Evolutionary conservation across 2,797 vertebrate genomes (phyloP).

Genomic region (Choloepus didactylus): DNA sequence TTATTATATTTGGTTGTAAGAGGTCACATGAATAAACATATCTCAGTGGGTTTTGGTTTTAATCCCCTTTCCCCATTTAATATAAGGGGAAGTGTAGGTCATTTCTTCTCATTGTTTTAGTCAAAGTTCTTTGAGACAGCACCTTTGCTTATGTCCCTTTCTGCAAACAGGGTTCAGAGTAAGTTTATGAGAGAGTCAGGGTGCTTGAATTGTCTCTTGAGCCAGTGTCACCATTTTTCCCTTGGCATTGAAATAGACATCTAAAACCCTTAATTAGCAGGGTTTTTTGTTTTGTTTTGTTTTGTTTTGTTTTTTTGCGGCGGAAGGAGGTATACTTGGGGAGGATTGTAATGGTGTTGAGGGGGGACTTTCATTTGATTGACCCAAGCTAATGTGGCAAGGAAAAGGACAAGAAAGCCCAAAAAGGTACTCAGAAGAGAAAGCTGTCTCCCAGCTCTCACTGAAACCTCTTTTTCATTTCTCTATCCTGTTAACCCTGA

Average conservation of each 20-base stretch:
- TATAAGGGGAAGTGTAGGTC: constrained; percentile 91
- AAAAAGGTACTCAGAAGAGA: neutral
- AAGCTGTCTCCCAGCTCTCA: constrained; percentile 16
- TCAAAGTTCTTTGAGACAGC: constrained; percentile 83
- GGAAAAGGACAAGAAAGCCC: constrained; percentile 20
- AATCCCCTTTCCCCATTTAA: constrained; percentile 87
- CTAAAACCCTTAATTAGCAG: constrained; percentile 47
- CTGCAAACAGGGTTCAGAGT: constrained; percentile 59
- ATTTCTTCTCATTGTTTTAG: constrained; percentile 88
- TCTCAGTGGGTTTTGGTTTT: constrained; percentile 90
- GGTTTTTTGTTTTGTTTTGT: neutral
- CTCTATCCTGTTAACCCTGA: constrained; percentile 71
- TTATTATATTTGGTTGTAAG: constrained; percentile 94
- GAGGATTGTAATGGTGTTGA: neutral
- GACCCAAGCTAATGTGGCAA: neutral
- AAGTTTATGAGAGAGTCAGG: neutral
- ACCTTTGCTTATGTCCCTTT: constrained; percentile 38
- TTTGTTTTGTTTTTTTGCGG: neutral
- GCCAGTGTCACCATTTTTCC: neutral
- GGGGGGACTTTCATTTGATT: neutral
- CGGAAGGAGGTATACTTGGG: neutral
- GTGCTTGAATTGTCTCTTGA: neutral
- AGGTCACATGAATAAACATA: constrained; percentile 92
- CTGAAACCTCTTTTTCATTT: constrained; percentile 53
- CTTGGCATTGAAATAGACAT: constrained; percentile 30